Conservation (phyloP, 1,140 invertebrate genomes). For the Centruroides sculpturatus region DNA sequence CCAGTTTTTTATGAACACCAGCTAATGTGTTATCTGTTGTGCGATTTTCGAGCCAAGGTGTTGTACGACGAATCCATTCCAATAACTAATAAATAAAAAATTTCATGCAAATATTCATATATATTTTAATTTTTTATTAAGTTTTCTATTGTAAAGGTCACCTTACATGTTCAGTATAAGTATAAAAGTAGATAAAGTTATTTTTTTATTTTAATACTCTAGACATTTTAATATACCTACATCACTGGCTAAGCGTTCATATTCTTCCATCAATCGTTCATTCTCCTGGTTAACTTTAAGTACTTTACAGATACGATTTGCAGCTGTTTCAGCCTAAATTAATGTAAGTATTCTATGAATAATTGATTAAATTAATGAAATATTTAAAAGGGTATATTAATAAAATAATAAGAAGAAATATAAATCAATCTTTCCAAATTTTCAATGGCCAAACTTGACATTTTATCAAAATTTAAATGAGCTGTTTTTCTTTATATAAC, state of each 20-base stretch:
- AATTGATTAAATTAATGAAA: too few species aligned
- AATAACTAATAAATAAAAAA: conserved; percentile 48
- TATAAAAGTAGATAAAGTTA: neutral
- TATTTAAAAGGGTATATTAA: too few species aligned
- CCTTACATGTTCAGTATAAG: neutral
- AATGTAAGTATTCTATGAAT: too few species aligned
- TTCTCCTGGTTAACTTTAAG: conserved; percentile 99
- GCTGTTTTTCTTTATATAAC: too few species aligned
- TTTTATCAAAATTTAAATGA: too few species aligned
- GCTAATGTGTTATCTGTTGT: conserved; percentile 95
- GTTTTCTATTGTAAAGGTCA: neutral
- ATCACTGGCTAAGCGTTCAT: conserved; percentile 91
- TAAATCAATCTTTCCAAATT: too few species aligned
- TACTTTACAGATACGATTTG: conserved; percentile 98
- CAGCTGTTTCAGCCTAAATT: conserved; percentile 90
- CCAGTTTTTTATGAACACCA: conserved; percentile 91
- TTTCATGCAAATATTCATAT: neutral
- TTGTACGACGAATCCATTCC: conserved; percentile 94
- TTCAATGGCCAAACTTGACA: too few species aligned
- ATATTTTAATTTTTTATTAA: neutral
- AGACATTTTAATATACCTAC: conserved; percentile 42
- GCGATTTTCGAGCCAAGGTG: conserved; percentile 94
- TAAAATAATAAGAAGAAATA: too few species aligned
- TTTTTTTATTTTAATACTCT: too few species aligned
- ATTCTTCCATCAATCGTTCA: conserved; percentile 98